Evolutionary conservation across 1,140 invertebrate genomes (phyloP), one percentile per base, ranked within the genome.

Genomic region (Phenacoccus solenopsis): DNA sequence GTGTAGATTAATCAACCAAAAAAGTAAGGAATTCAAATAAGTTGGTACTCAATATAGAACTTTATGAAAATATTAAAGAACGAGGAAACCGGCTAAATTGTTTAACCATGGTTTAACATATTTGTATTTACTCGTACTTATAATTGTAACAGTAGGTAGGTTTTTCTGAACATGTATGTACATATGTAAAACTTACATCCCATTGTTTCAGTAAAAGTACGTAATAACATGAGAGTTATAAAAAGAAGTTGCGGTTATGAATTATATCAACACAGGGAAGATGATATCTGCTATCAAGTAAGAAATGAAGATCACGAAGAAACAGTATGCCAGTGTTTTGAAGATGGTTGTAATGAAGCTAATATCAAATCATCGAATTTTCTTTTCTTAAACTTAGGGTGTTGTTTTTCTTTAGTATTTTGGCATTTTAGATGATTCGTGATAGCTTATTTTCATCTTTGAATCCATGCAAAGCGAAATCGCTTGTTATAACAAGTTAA

Each of bases 231-330:
- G 68, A 77, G 78, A 1, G 75, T 82, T 0, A 78, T 83, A 49
- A 79, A 81, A 20, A 77, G 83, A n/a, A 77, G 78, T 59, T 84
- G 83, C 71, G 82, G 83, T 57, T 83, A 79, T 79, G 76, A 81
- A 9, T 76, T 78, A 12, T 78, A 82, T 67, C 75, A 75, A 72
- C 75, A 76, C 32, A 25, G 69, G 9, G 69, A 73, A 16, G 16
- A 24, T 16, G 59, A 64, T 22, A 3, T 64, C 20, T 84, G 83
- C 74, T 83, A 83, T 73, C 79, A 78, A 49, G 79, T 80, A 16
- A 81, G 81, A 73, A 83, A 83, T 25, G 80, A 83, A 59, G 83
- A 83, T 71, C 83, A 82, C 70, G 75, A 80, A 25, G 82, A 84
- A 72, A 79, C 75, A 0, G 80, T 83, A 28, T 85, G 83, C 75